These are phyloP conservation scores for Enteromius afrohamiltoni DNA, from an alignment of 2,797 vertebrate species.

Conservation along the genomic window DNA sequence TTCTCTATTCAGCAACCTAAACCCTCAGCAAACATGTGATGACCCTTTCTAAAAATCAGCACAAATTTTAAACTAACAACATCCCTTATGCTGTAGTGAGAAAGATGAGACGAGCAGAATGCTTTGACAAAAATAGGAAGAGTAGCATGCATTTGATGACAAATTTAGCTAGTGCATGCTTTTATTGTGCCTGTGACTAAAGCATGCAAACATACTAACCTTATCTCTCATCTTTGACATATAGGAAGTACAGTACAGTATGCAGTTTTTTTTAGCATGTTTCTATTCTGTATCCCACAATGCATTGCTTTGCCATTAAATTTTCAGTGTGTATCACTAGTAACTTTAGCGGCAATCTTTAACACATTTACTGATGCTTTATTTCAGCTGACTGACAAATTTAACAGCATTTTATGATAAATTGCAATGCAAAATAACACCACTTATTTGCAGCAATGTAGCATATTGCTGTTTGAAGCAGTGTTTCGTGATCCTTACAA, in stretches of 20 bases:
- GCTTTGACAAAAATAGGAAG: background rate
- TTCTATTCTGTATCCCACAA: background rate
- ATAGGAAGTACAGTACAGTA: background rate
- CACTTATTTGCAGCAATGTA: background rate
- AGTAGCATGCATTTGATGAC: background rate
- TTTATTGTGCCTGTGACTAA: background rate
- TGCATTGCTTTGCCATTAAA: background rate
- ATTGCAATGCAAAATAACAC: background rate
- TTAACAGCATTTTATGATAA: background rate
- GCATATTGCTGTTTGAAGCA: background rate
- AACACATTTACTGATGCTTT: background rate
- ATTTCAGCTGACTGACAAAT: background rate
- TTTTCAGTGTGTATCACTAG: background rate
- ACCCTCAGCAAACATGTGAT: background rate
- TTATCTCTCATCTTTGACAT: background rate
- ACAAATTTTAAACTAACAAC: background rate
- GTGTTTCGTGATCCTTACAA: background rate
- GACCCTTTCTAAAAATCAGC: conserved; percentile 12
- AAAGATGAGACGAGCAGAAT: background rate
- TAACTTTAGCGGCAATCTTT: background rate
- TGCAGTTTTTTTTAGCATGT: background rate
- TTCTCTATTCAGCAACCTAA: conserved; percentile 2
- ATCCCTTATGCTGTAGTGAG: conserved; percentile 1
- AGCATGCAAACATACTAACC: background rate
- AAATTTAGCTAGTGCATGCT: background rate